These are phyloP conservation scores for Lycocerus yunnanus DNA, from an alignment of 2,888 invertebrate species.

Conservation along the genomic window DNA sequence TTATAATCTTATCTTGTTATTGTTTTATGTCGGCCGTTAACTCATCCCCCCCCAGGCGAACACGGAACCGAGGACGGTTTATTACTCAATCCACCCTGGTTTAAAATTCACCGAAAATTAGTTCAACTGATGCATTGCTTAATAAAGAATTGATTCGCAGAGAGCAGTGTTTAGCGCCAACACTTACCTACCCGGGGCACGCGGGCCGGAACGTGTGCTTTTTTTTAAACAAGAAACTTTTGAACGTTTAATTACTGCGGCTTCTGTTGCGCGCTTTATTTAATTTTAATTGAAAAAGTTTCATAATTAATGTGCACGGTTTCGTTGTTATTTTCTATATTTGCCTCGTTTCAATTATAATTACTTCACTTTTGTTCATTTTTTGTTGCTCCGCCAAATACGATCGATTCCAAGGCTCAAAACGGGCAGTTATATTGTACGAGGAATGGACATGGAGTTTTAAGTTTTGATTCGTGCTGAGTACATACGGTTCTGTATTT, in stretches of 20 bases:
- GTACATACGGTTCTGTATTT: no score
- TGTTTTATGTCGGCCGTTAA: conserved; percentile 13
- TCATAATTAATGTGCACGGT: background rate
- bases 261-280: background rate
- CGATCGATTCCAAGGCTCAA: background rate
- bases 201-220: background rate
- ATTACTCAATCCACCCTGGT: no score
- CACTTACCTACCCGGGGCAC: background rate
- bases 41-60: background rate
- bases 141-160: no score
- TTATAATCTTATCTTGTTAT: conserved; percentile 14
- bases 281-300: background rate
- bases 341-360: background rate
- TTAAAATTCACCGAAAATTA: no score
- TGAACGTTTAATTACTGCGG: background rate
- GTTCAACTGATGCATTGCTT: background rate
- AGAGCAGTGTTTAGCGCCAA: background rate
- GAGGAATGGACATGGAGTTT: background rate
- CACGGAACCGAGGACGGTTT: no score
- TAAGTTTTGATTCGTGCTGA: no score
- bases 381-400: background rate
- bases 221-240: background rate
- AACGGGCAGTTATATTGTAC: background rate
- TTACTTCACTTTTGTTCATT: background rate
- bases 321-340: background rate